Evolutionary conservation across 2,113 vertebrate genomes (phyloP).

Genomic region (Etia nguti): DNA sequence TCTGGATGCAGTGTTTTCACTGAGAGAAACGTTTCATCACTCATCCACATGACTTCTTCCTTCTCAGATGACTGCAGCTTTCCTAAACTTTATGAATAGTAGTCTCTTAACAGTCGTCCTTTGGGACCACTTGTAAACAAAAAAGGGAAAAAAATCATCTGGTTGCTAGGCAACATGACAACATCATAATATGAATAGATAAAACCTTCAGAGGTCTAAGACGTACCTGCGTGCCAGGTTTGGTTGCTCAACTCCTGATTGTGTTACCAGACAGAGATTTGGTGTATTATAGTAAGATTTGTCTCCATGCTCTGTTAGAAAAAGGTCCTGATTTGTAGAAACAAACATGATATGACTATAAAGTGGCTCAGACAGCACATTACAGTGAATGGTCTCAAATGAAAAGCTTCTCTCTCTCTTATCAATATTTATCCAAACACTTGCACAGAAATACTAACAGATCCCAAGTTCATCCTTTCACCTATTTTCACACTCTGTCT

Average conservation of each 20-base stretch:
- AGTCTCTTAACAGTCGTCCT: neutral
- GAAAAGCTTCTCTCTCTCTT: rapidly evolving
- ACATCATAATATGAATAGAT: neutral
- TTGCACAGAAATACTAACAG: neutral
- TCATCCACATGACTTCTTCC: neutral
- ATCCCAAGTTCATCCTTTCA: neutral
- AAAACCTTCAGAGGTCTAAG: neutral
- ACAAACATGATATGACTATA: neutral
- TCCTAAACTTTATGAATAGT: neutral
- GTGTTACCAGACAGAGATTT: neutral
- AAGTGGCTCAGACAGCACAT: neutral
- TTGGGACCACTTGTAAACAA: neutral
- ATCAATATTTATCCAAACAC: neutral
- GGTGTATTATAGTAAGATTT: neutral
- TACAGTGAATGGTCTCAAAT: neutral
- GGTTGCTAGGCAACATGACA: neutral
- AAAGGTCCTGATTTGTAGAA: neutral
- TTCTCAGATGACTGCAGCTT: neutral
- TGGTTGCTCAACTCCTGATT: neutral
- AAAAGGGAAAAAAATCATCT: neutral
- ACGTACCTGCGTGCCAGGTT: rapidly evolving
- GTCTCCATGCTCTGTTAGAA: neutral
- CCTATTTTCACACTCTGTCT: neutral
- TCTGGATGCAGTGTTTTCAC: neutral
- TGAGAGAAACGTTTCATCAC: neutral